Base-by-base conservation (phyloP, 2,888 invertebrate genomes). In the Cheilosia urbana region DNA sequence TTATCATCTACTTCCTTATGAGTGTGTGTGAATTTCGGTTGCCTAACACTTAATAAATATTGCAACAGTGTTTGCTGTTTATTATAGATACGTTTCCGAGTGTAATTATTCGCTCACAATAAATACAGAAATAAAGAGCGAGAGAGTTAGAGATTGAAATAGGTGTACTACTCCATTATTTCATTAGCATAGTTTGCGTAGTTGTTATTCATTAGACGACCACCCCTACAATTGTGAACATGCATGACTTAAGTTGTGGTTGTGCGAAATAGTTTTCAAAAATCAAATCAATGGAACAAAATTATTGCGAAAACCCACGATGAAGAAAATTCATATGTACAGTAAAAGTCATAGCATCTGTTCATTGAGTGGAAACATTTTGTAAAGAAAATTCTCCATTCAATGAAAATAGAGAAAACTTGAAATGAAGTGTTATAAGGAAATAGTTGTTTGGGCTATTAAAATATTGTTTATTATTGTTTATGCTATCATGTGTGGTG, bases 251-350 rank as follows among this genome's bases (percentile, higher is more conserved):
- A 45, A 45, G 21, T 45, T 34, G 37, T 42, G 42, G 24, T 15
- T 21, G 11, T n/a, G 40, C 37, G 58, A 58, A 66, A 53, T 27
- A 30, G 34, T n/a, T 37, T 72, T 42, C 42, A 45, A 5, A 55
- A 40, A 63, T 21, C 17, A 75, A 75, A 75, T 75, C 75, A 75
- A 37, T 75, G 65, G 65, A 75, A 63, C 53, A 62, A 63, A 45
- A 27, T 30, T 55, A 65, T 57, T 47, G 63, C 55, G 47, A 73
- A 47, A 55, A 47, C 21, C 17, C 37, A 57, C 21, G 17, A 72
- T 7, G 30, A 47, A 47, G 47, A 57, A 34, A 45, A 40, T 40
- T 49, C 17, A 5, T 49, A 51, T 37, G 13, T 24, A 51, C 2
- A 37, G 49, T 5, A 21, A 57, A 27, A 53, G 47, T 13, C 58